These are phyloP conservation scores for Sarcophaga bullata DNA, from an alignment of 1,140 invertebrate species.

Conservation along the genomic window DNA sequence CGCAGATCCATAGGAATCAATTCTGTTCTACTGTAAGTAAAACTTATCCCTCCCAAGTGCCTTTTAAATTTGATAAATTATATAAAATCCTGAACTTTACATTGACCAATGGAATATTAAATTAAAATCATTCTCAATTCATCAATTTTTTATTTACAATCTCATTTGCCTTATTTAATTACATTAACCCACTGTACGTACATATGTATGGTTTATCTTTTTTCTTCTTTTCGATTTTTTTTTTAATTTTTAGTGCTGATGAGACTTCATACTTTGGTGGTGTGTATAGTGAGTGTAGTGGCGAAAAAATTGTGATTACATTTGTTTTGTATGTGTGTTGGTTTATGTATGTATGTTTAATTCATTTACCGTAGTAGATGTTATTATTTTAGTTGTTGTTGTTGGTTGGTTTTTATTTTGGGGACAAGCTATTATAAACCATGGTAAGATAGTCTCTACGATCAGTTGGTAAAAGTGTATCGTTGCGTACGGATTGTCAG, in stretches of 20 bases:
- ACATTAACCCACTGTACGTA: neutral
- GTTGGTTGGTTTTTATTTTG: conserved; percentile 32
- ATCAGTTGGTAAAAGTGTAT: conserved; percentile 65
- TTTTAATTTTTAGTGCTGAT: neutral
- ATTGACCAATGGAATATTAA: no score
- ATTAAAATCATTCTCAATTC: no score
- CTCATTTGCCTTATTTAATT: no score
- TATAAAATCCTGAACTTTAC: no score
- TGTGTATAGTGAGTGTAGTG: neutral
- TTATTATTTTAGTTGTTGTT: conserved; percentile 16
- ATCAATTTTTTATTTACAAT: no score
- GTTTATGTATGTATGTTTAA: neutral
- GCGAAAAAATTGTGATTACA: conserved; percentile 40
- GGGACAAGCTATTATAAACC: conserved; percentile 56
- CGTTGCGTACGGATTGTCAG: conserved; percentile 57
- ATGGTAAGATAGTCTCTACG: conserved; percentile 62
- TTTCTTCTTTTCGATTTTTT: neutral
- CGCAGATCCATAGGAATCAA: no score
- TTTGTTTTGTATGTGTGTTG: conserved; percentile 8
- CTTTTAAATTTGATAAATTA: no score
- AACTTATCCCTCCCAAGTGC: no score
- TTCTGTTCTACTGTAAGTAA: no score
- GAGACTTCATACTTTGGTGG: conserved; percentile 6
- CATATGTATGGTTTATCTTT: neutral
- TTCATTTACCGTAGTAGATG: neutral